Evolutionary conservation across 1,140 invertebrate species (phyloP).

Genomic region (Bombus difficillimus): DNA sequence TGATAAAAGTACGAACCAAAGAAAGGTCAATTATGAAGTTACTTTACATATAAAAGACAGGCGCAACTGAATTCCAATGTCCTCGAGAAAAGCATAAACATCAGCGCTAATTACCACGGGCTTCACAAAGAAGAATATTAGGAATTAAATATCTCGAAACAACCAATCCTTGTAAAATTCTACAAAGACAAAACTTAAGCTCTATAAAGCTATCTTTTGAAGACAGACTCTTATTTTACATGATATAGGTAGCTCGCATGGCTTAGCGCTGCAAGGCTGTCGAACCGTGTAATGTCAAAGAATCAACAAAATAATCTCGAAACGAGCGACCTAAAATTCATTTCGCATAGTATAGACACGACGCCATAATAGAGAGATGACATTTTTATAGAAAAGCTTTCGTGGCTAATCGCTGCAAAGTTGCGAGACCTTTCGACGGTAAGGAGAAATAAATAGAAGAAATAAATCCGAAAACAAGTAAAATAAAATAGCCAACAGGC

Average conservation of each 20-base stretch:
- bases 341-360: too few relatives aligned
- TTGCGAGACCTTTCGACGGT: background rate
- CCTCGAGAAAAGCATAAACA: background rate
- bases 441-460: background rate
- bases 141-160: too few relatives aligned
- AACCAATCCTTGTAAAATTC: too few relatives aligned
- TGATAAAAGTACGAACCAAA: background rate
- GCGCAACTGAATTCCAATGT: background rate
- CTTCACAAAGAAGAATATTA: too few relatives aligned
- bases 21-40: background rate
- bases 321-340: background rate
- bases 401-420: background rate
- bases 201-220: too few relatives aligned
- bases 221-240: too few relatives aligned
- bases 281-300: too few relatives aligned
- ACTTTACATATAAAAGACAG: too few relatives aligned
- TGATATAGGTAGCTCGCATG: too few relatives aligned
- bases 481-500: background rate
- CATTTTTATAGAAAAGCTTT: background rate
- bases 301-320: too few relatives aligned
- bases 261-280: too few relatives aligned
- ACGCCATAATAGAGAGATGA: background rate
- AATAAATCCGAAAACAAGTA: background rate
- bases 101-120: background rate
- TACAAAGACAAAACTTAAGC: too few relatives aligned